Evolutionary conservation across 2,888 invertebrate genomes (phyloP).

Genomic region (Drosophila lutescens): DNA sequence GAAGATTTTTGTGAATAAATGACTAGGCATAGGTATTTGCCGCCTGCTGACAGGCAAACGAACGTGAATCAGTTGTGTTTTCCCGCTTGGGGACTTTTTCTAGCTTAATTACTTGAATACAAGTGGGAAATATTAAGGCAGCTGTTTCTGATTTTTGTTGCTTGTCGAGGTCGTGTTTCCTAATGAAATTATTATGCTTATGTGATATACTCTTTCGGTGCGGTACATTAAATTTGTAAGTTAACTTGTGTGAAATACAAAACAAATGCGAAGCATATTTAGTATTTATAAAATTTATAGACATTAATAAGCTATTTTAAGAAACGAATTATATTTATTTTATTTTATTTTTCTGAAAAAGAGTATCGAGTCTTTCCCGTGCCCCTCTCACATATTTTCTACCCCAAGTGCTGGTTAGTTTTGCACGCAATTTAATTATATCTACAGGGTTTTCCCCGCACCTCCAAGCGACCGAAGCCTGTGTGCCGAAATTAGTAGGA

Average conservation of each 20-base stretch:
- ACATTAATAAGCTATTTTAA: not conserved
- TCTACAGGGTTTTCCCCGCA: conserved; percentile 41
- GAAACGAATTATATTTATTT: not conserved
- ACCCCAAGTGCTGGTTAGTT: conserved; percentile 54
- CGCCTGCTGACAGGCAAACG: conserved; percentile 6
- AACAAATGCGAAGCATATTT: too few relatives aligned
- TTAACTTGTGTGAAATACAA: too few relatives aligned
- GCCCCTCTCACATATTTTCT: not conserved
- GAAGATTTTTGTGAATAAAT: conserved; percentile 28
- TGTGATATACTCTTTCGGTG: conserved; percentile 5
- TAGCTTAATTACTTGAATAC: conserved; percentile 72
- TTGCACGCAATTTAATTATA: conserved; percentile 77
- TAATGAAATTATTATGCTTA: conserved; percentile 66
- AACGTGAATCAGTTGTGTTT: conserved; percentile 22
- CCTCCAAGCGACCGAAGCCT: conserved; percentile 9
- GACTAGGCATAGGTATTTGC: conserved; percentile 20
- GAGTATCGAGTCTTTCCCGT: not conserved
- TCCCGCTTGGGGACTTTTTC: conserved; percentile 48
- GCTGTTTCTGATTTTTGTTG: conserved; percentile 32
- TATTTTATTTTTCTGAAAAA: not conserved
- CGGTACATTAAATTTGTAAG: too few relatives aligned
- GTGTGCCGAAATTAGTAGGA: conserved; percentile 67
- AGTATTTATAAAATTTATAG: too few relatives aligned
- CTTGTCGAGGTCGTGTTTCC: not conserved
- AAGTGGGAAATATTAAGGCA: conserved; percentile 65